A percentile compares a stretch with the other conserved stretches of the same genome.
Evolutionary conservation across 2,797 vertebrate genomes (phyloP).

Genomic region (Botia kubotai): DNA sequence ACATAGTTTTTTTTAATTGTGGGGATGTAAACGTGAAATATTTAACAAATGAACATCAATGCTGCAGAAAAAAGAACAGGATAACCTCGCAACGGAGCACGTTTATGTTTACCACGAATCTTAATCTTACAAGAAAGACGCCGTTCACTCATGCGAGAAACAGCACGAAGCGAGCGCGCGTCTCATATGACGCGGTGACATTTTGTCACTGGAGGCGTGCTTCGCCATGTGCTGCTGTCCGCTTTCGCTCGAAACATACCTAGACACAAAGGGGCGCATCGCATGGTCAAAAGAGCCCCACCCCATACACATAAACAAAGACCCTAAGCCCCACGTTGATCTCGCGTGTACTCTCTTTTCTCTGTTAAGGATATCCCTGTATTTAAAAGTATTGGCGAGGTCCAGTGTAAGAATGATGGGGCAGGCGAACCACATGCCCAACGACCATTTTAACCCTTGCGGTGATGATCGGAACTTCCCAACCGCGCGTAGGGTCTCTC

Average conservation of each 20-base stretch:
- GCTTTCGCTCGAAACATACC: slow-evolving; percentile 33
- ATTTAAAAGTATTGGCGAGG: neutral
- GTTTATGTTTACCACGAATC: neutral
- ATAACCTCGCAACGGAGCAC: neutral
- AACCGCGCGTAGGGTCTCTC: neutral
- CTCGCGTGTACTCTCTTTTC: neutral
- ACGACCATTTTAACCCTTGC: slow-evolving; percentile 20
- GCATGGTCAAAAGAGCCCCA: slow-evolving; percentile 37
- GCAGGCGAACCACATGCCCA: slow-evolving; percentile 34
- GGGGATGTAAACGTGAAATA: neutral
- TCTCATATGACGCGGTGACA: slow-evolving; percentile 36
- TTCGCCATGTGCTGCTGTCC: slow-evolving; percentile 51
- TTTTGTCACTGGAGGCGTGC: slow-evolving; percentile 41
- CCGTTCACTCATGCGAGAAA: slow-evolving; percentile 14
- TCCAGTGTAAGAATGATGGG: neutral
- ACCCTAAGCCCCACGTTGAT: neutral
- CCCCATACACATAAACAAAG: slow-evolving; percentile 40
- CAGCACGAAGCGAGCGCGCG: slow-evolving; percentile 16
- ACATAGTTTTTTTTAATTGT: neutral
- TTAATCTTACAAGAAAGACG: neutral
- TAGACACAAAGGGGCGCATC: slow-evolving; percentile 52
- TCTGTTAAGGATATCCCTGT: neutral
- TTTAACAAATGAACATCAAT: neutral
- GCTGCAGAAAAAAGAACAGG: neutral
- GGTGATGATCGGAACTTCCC: slow-evolving; percentile 24